Percentiles rank a stretch among this genome's conserved stretches.
Evolutionary conservation across 1,140 invertebrate genomes (phyloP).

Genomic region (Diachasma alloeum): DNA sequence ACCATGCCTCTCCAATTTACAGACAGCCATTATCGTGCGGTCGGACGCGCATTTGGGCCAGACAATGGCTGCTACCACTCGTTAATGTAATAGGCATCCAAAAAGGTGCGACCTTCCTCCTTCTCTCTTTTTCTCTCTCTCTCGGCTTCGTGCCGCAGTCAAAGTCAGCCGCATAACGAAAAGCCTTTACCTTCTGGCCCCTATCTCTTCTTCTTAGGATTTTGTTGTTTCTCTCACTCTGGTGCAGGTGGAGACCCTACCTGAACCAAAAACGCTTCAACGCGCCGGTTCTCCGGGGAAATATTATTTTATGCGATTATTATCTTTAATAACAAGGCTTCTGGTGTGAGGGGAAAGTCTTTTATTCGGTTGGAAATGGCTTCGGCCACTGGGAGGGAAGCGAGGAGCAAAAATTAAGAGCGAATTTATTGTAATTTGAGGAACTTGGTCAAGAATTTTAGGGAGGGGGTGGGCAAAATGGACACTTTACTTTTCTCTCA

Average conservation of each 20-base stretch:
- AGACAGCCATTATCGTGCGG: conserved; percentile 50
- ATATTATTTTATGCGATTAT: conserved; percentile 63
- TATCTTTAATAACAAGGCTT: conserved; percentile 61
- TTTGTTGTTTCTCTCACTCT: neutral
- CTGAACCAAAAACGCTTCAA: conserved; percentile 30
- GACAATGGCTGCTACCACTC: conserved; percentile 58
- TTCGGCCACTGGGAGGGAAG: neutral
- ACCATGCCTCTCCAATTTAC: conserved; percentile 49
- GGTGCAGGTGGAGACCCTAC: conserved; percentile 33
- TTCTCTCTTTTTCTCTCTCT: neutral
- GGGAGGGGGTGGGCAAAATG: neutral
- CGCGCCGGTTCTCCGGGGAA: conserved; percentile 39
- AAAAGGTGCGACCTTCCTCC: conserved; percentile 52
- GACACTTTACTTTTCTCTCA: too few relatives aligned
- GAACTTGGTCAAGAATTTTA: neutral
- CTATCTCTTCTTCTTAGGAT: neutral
- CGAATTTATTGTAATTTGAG: neutral
- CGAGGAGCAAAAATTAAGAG: neutral
- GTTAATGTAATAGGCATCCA: conserved; percentile 61
- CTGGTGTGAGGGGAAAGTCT: conserved; percentile 28
- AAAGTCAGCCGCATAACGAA: conserved; percentile 33
- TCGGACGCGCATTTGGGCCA: conserved; percentile 50
- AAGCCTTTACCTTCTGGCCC: neutral
- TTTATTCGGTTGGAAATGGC: neutral
- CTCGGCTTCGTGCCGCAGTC: conserved; percentile 18